Base-by-base conservation (phyloP, 1,140 invertebrate species). In the Philaenus spumarius region DNA sequence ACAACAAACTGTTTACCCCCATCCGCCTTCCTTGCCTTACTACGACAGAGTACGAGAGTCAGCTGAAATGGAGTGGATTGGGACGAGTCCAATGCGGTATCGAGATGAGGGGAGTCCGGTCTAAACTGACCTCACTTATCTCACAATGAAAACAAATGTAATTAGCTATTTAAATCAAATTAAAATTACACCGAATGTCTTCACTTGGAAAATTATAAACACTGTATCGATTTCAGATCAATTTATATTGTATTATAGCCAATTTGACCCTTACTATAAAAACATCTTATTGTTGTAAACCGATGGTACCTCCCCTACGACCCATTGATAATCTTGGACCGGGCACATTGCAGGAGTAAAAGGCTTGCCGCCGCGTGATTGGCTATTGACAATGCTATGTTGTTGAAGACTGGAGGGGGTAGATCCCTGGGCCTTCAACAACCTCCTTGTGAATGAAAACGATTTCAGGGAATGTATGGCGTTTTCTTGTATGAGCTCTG, bases 311-410 rank as follows among this genome's bases (percentile, higher is more conserved):
- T 74, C 70, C 72, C 71, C 75, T 75, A 73, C 72, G 66, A 73
- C 74, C 74, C 77, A 78, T 78, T 78, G 75, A 78, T 78, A 73
- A 77, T 74, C 74, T 76, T 78, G 76, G 75, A 77, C 74, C 74
- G 72, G 74, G 75, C 77, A 72, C 75, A 75, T 69, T 57, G 69
- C 68, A 68, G 74, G 74, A 76, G 75, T 72, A 72, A 69, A 68
- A 60, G 56, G 62, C 47, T 46, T 62, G 61, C 56, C 59, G 61
- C 60, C 53, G 54, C 63, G 23, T 62, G 62, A 67, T 66, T 67
- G 63, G 67, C 46, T 58, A 58, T 50, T 50, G 58, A 61, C 45
- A 61, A 61, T 51, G 55, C 58, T 39, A 35, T 63, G 59, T 63
- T 24, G 39, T 30, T 30, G 3, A 23, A 11, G 58, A 39, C 39